Evolutionary conservation across 2,113 vertebrate genomes (phyloP).

Genomic region (Tetrao urogallus): DNA sequence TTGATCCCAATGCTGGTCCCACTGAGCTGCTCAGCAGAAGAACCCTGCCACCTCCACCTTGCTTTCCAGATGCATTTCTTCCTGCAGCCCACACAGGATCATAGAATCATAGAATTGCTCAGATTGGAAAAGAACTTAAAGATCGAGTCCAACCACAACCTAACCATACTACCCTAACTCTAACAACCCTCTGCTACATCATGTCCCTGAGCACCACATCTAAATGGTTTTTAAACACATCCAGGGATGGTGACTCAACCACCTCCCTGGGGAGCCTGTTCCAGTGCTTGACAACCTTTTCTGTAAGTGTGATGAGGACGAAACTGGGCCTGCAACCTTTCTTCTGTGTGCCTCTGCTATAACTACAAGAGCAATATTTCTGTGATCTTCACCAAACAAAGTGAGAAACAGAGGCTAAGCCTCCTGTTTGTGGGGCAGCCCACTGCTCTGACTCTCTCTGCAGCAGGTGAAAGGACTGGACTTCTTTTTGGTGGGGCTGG

Average conservation of each 20-base stretch:
- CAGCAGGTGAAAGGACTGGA: background rate
- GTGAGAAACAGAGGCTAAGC: background rate
- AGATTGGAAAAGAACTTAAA: too few relatives aligned
- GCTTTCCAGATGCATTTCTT: background rate
- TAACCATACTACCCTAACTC: too few relatives aligned
- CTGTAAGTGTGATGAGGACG: background rate
- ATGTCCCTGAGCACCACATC: too few relatives aligned
- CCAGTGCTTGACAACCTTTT: too few relatives aligned
- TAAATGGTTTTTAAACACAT: too few relatives aligned
- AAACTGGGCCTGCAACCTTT: background rate
- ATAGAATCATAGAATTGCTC: too few relatives aligned
- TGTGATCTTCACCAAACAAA: background rate
- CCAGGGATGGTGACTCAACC: too few relatives aligned
- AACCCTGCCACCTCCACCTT: background rate
- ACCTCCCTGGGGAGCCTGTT: too few relatives aligned
- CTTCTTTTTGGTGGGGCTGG: background rate
- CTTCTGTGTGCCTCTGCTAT: background rate
- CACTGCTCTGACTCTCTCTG: background rate
- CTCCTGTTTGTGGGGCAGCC: background rate
- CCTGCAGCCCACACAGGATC: background rate
- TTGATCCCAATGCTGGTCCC: background rate
- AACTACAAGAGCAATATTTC: background rate
- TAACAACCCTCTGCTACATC: too few relatives aligned
- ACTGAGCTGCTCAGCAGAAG: background rate
- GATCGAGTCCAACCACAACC: too few relatives aligned